Evolutionary conservation across 2,797 vertebrate species (phyloP).

Genomic region (Taenioides sp.): DNA sequence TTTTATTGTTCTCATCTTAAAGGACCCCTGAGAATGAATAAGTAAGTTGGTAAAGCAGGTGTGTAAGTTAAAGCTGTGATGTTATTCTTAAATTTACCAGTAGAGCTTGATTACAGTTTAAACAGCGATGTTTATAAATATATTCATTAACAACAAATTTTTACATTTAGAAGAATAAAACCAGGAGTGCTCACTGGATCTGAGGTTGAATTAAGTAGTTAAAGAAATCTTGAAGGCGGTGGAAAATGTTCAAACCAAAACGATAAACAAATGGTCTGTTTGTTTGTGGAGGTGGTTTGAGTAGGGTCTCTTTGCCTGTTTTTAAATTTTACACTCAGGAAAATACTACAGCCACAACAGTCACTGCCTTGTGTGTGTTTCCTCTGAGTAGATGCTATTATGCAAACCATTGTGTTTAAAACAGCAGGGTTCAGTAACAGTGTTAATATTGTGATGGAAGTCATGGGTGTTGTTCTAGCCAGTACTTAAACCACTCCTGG

Average conservation of each 20-base stretch:
- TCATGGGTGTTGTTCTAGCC: slow-evolving; percentile 48
- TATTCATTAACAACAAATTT: too few relatives aligned
- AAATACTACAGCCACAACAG: slow-evolving; percentile 21
- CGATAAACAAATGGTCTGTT: not conserved
- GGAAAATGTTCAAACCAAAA: not conserved
- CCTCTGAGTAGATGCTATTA: slow-evolving; percentile 40
- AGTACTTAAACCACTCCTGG: slow-evolving; percentile 18
- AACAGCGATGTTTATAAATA: not conserved
- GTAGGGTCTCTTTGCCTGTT: not conserved
- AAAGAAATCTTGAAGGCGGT: not conserved
- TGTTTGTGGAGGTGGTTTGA: not conserved
- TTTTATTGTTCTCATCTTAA: not conserved
- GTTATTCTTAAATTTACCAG: not conserved
- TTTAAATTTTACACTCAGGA: slow-evolving; percentile 5
- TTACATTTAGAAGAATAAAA: too few relatives aligned
- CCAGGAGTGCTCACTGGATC: too few relatives aligned
- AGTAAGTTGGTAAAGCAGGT: not conserved
- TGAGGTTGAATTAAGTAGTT: too few relatives aligned
- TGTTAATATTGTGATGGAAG: slow-evolving; percentile 61
- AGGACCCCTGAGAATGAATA: not conserved
- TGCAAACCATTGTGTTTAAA: slow-evolving; percentile 52
- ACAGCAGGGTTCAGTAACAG: slow-evolving; percentile 27
- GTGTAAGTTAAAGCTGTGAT: not conserved
- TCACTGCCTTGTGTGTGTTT: slow-evolving; percentile 37
- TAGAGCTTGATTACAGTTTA: not conserved